phyloP scores from a whole-genome alignment of 2,888 invertebrate species.

The Orchesellides sinensis region DNA sequence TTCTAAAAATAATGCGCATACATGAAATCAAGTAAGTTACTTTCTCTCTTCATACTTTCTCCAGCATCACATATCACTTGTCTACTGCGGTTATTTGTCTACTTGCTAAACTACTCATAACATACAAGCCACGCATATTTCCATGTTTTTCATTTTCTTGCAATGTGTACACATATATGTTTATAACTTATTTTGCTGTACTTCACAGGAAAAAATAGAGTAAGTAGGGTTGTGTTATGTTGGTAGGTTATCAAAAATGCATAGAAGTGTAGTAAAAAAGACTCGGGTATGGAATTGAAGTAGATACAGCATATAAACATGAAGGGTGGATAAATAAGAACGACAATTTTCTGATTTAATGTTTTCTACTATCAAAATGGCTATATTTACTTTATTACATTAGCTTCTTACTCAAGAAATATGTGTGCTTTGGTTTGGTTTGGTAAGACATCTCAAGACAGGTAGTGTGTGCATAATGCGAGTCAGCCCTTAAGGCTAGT shows the following conservation, averaged over 20 bases:
- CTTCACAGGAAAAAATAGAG: too few species aligned
- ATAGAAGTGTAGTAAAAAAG: not conserved
- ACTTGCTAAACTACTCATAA: too few species aligned
- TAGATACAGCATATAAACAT: not conserved
- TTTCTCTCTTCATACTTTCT: too few species aligned
- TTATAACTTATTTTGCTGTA: too few species aligned
- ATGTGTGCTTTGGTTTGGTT: too few species aligned
- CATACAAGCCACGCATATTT: too few species aligned
- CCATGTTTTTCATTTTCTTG: too few species aligned
- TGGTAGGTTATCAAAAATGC: not conserved
- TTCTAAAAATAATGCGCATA: conserved; percentile 20
- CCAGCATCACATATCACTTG: conserved; percentile 23
- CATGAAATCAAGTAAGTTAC: not conserved
- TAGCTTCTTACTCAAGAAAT: too few species aligned
- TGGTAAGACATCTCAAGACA: too few species aligned
- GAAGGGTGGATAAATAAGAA: conserved; percentile 15
- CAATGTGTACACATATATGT: too few species aligned
- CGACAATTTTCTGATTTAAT: conserved; percentile 6
- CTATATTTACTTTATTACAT: too few species aligned
- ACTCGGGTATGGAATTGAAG: not conserved
- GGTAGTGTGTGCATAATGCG: conserved; percentile 12
- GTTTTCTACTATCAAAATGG: not conserved
- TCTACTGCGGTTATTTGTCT: conserved; percentile 21
- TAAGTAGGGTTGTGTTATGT: too few species aligned
- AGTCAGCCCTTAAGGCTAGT: conserved; percentile 6